Evolutionary conservation across 2,888 invertebrate species (phyloP), one percentile per base, ranked within the genome.

Genomic region (Onchidella celtica): DNA sequence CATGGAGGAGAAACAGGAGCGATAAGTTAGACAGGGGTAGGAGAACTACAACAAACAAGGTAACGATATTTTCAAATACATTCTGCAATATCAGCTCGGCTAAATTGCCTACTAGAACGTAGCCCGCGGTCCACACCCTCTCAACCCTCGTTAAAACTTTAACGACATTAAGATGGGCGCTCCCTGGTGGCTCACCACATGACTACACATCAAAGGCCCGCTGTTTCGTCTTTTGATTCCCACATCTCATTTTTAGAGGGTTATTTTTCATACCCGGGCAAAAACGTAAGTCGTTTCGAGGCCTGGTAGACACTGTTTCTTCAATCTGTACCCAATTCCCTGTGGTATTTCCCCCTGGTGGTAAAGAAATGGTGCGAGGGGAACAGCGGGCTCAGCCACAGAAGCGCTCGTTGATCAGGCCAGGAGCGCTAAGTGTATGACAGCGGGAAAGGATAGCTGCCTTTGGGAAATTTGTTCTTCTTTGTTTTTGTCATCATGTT

Each of bases 201-300:
- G 66, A 47, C 65, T 47, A 27, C 1, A 66, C 47, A 76, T 76
- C 76, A 76, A 65, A 76, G 76, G 24, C 9, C 24, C 47, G 55
- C 66, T 61, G 61, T 74, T 38, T 29, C 36, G 65, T 34, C 65
- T 75, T 75, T 57, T 38, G 38, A 61, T 29, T 65, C 65, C 36
- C 76, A 66, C 66, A 76, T 76, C 66, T 76, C 76, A 76, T 47
- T 76, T 76, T 76, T 47, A 38, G 32, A 38, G 63, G 38, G 66
- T 76, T 76, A 66, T 76, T 76, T 76, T 63, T 65, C 55, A 65
- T 76, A 66, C 29, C 21, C 76, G 29, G 66, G 66, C 47, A 55
- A 76, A 75, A 66, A 76, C 47, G 32, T 66, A 47, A 65, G 47
- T 76, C 47, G 34, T 38, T 76, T 1, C 34, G 24, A 66, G 66